phyloP scores from a whole-genome alignment of 2,888 invertebrate genomes.

The Xestia xanthographa region DNA sequence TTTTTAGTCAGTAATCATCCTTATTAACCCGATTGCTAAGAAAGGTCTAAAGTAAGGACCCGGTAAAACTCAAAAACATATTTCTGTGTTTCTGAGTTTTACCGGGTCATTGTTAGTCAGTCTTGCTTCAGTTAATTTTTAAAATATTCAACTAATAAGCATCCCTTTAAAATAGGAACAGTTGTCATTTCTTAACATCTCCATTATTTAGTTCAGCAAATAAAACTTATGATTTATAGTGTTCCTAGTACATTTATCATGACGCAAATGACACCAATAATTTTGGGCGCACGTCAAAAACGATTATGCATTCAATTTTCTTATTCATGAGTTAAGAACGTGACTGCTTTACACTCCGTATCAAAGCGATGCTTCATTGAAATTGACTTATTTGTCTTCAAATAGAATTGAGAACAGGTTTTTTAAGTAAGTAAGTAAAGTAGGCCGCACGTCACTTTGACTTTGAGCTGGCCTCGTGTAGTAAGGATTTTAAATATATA shows the following conservation, averaged over 20 bases:
- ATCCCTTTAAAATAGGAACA: not conserved
- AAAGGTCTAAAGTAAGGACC: no score
- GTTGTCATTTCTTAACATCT: not conserved
- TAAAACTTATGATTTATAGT: not conserved
- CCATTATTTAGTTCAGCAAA: not conserved
- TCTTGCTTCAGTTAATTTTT: not conserved
- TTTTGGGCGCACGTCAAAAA: conserved; percentile 48
- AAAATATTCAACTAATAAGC: not conserved
- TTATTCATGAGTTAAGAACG: conserved; percentile 72
- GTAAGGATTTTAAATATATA: no score
- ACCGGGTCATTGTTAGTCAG: no score
- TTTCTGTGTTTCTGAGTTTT: no score
- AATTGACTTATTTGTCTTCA: conserved; percentile 47
- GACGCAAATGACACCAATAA: conserved; percentile 37
- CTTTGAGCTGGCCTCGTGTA: not conserved
- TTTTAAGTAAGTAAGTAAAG: not conserved
- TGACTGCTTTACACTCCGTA: conserved; percentile 60
- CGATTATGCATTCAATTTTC: conserved; percentile 72
- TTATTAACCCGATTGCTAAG: no score
- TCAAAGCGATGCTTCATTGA: conserved; percentile 56
- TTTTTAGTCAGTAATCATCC: no score
- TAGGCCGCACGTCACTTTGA: no score
- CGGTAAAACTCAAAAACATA: no score
- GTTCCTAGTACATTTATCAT: conserved; percentile 33
- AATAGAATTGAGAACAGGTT: conserved; percentile 31